A percentile compares a stretch with the other conserved stretches of the same genome.
Conservation (phyloP, 1,140 invertebrate species). For the Neuroterus valhalla region DNA sequence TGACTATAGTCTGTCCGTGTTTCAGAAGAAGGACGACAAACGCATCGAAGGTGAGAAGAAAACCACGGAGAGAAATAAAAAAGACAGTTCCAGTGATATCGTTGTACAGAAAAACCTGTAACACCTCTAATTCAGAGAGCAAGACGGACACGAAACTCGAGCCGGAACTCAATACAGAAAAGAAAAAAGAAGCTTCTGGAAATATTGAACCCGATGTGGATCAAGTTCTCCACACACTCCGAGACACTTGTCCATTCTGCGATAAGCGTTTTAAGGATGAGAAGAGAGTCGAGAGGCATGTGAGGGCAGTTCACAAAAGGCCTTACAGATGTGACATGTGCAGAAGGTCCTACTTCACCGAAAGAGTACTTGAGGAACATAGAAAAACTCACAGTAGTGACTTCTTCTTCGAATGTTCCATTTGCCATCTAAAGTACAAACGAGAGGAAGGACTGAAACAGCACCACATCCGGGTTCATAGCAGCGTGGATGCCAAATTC, state of each 20-base stretch:
- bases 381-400: slow-evolving; percentile 46
- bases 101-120: background rate
- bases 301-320: slow-evolving; percentile 35
- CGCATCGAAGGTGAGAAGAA: slow-evolving; percentile 18
- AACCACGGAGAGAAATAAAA: slow-evolving; percentile 1
- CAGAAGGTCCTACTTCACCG: slow-evolving; percentile 50
- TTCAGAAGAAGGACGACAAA: slow-evolving; percentile 32
- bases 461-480: slow-evolving; percentile 70
- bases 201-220: slow-evolving; percentile 16
- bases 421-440: slow-evolving; percentile 73
- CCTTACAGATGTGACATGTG: slow-evolving; percentile 46
- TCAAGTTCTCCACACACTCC: slow-evolving; percentile 38
- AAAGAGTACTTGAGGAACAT: slow-evolving; percentile 41
- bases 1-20: slow-evolving; percentile 30
- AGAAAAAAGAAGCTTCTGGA: slow-evolving; percentile 42
- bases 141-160: background rate
- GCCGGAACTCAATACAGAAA: background rate
- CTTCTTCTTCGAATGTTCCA: slow-evolving; percentile 47
- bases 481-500: slow-evolving; percentile 46
- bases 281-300: slow-evolving; percentile 24
- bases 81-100: background rate
- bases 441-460: slow-evolving; percentile 72
- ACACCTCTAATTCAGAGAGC: background rate
- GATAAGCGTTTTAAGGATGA: slow-evolving; percentile 43
- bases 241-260: slow-evolving; percentile 43